phyloP scores from a whole-genome alignment of 2,113 vertebrate genomes.

The Charadrius vociferus region DNA sequence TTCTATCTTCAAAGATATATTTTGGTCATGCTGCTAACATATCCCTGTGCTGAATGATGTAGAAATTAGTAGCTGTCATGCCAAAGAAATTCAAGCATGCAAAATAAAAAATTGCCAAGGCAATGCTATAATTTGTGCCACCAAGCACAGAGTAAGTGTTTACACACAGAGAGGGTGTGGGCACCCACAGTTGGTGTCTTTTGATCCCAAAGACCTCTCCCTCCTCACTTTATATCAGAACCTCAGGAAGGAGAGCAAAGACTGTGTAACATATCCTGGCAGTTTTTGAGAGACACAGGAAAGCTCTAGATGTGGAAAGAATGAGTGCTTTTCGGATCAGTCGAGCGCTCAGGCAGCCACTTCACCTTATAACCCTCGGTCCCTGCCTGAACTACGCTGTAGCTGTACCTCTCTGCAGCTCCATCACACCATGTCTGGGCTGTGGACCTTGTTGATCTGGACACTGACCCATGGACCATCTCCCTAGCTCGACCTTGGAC shows the following conservation, averaged over 20 bases:
- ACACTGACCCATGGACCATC: background rate
- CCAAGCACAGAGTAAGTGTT: background rate
- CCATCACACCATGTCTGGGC: background rate
- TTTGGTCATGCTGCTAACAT: background rate
- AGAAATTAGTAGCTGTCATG: background rate
- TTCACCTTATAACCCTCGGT: background rate
- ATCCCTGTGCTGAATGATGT: background rate
- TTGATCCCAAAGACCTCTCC: background rate
- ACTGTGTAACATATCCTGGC: background rate
- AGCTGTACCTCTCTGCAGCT: background rate
- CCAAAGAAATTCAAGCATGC: background rate
- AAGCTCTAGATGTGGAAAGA: background rate
- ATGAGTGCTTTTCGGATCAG: background rate
- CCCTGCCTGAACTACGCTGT: background rate
- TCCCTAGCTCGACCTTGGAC: background rate
- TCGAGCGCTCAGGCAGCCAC: background rate
- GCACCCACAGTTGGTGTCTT: background rate
- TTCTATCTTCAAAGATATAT: background rate
- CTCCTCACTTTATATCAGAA: background rate
- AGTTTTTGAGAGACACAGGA: background rate
- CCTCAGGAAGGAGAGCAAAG: background rate
- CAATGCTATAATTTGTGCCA: background rate
- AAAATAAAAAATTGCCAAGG: background rate
- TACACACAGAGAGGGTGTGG: too few species aligned
- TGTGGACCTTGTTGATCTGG: background rate